Evolutionary conservation across 2,113 vertebrate species (phyloP).

Genomic region (Cinclus mexicanus): DNA sequence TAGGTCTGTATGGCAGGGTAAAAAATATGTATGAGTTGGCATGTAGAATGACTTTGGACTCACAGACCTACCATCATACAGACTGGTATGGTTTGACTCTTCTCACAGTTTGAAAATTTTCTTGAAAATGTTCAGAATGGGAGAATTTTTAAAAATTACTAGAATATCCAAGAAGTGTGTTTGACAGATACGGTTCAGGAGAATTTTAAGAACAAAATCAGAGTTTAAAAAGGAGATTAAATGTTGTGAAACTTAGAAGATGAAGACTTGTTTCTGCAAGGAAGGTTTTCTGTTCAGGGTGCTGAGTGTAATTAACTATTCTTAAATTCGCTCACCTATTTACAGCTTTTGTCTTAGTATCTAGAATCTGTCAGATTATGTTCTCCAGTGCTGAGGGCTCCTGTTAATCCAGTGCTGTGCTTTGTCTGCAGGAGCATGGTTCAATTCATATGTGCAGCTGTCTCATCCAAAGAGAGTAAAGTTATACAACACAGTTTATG

Average conservation of each 20-base stretch:
- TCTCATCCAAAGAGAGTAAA: background rate
- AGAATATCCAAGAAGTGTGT: background rate
- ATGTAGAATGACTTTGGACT: background rate
- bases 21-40: background rate
- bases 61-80: background rate
- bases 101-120: background rate
- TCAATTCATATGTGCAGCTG: background rate
- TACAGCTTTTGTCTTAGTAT: background rate
- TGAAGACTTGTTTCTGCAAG: background rate
- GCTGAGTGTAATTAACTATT: background rate
- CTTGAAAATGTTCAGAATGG: background rate
- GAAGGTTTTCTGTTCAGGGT: background rate
- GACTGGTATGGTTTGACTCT: background rate
- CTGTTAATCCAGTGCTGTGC: background rate
- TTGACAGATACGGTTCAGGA: background rate
- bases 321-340: background rate
- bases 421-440: background rate
- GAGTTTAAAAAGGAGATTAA: background rate
- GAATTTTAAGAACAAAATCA: background rate
- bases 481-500: background rate
- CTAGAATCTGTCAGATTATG: background rate
- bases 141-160: background rate
- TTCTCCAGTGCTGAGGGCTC: background rate
- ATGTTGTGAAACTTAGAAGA: background rate
- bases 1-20: background rate